Conservation (phyloP, 53 echinoderm and acorn worm genomes). For the Temnopleurus reevesii region DNA sequence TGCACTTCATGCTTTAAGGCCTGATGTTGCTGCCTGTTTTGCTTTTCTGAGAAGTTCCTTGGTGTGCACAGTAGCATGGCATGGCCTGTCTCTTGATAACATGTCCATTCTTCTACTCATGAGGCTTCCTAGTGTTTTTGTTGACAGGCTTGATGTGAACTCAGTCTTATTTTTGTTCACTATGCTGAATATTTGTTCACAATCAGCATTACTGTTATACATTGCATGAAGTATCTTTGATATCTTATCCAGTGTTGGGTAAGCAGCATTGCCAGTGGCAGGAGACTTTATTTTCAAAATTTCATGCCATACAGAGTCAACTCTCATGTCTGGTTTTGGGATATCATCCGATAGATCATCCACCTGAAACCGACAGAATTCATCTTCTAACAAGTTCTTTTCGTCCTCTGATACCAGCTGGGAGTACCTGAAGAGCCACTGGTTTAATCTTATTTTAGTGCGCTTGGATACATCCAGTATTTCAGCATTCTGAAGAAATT, state of each 20-base stretch:
- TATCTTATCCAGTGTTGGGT: slow-evolving; percentile 51
- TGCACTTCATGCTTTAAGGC: too few relatives aligned
- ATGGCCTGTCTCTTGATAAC: slow-evolving; percentile 41
- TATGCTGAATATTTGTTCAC: slow-evolving; percentile 42
- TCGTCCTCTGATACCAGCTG: slow-evolving; percentile 39
- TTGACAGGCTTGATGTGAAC: slow-evolving; percentile 39
- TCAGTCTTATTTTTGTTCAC: slow-evolving; percentile 65
- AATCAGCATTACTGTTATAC: slow-evolving; percentile 66
- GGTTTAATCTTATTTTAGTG: not conserved
- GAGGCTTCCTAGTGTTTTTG: not conserved
- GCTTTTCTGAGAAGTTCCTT: too few relatives aligned
- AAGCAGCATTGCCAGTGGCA: slow-evolving; percentile 33
- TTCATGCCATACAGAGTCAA: slow-evolving; percentile 44
- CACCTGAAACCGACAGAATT: slow-evolving; percentile 25
- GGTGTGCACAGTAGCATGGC: slow-evolving; percentile 55
- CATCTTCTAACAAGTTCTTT: slow-evolving; percentile 45
- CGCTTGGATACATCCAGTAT: slow-evolving; percentile 37
- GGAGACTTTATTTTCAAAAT: slow-evolving; percentile 47
- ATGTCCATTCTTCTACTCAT: slow-evolving; percentile 43
- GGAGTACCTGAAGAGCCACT: slow-evolving; percentile 54
- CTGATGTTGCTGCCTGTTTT: too few relatives aligned
- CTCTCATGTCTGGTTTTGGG: slow-evolving; percentile 28
- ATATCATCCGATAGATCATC: slow-evolving; percentile 52
- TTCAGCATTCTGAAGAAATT: slow-evolving; percentile 56
- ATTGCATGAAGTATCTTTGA: slow-evolving; percentile 47